Percentiles rank a stretch among this genome's conserved stretches.
Evolutionary conservation across 2,113 vertebrate genomes (phyloP).

Genomic region (Hassar affinis): DNA sequence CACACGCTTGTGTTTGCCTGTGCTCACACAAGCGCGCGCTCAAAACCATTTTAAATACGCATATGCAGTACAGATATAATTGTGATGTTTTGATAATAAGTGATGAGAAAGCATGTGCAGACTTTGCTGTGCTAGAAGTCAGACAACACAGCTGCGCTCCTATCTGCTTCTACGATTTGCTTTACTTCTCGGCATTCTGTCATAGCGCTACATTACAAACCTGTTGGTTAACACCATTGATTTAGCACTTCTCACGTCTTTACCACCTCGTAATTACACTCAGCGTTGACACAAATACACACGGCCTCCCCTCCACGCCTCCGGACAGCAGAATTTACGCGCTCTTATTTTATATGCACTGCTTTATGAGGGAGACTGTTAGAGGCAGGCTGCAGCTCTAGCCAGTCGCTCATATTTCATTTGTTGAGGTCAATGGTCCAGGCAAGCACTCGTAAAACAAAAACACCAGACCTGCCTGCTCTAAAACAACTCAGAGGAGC

Average conservation of each 20-base stretch:
- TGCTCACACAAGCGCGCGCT: constrained; percentile 7
- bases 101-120: constrained; percentile 68
- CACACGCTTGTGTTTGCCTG: background rate
- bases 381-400: constrained; percentile 69
- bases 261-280: constrained; percentile 80
- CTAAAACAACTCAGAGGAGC: constrained; percentile 38
- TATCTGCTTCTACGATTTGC: constrained; percentile 57
- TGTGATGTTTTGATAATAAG: constrained; percentile 72
- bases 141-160: constrained; percentile 67
- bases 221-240: constrained; percentile 81
- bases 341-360: constrained; percentile 73
- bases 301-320: constrained; percentile 63
- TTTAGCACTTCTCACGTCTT: constrained; percentile 79
- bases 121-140: constrained; percentile 70
- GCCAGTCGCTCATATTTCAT: constrained; percentile 76
- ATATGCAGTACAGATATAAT: constrained; percentile 2
- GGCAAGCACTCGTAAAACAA: constrained; percentile 66
- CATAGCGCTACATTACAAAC: constrained; percentile 73
- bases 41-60: background rate
- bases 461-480: constrained; percentile 37
- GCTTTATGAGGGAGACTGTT: constrained; percentile 72
- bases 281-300: constrained; percentile 78
- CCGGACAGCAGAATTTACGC: constrained; percentile 73
- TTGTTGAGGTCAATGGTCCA: constrained; percentile 71
- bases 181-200: constrained; percentile 71